These are phyloP conservation scores for Pelagia noctiluca DNA, from an alignment of 30 jellyfish, hydroid and myxozoan species.

Conservation along the genomic window DNA sequence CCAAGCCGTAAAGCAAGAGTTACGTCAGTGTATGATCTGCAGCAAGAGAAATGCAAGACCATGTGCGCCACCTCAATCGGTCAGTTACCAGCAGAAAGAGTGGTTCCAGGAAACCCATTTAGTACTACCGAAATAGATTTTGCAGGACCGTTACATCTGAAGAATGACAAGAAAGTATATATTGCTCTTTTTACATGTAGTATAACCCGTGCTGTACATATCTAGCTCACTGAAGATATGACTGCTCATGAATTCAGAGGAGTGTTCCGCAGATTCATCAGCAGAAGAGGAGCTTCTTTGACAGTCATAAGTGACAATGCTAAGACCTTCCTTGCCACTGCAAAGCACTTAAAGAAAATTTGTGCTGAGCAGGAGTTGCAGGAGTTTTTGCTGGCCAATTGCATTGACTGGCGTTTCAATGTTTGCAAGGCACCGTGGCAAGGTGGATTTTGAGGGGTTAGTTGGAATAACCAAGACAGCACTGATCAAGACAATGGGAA, in stretches of 20 bases:
- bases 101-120: conserved; percentile 34
- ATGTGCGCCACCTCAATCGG: conserved; percentile 11
- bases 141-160: conserved; percentile 36
- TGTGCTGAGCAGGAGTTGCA: conserved; percentile 33
- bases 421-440: conserved; percentile 35
- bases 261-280: conserved; percentile 27
- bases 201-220: conserved; percentile 39
- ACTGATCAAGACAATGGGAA: conserved; percentile 45
- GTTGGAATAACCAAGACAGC: conserved; percentile 44
- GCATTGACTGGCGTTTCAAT: conserved; percentile 44
- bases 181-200: conserved; percentile 47
- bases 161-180: conserved; percentile 32
- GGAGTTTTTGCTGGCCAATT: conserved; percentile 19
- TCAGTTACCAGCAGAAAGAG: conserved; percentile 40
- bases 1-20: conserved; percentile 13
- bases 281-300: conserved; percentile 45
- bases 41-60: not conserved
- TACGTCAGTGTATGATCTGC: conserved; percentile 20
- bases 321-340: conserved; percentile 28
- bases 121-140: conserved; percentile 26
- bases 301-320: conserved; percentile 42
- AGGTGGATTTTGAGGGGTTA: conserved; percentile 32
- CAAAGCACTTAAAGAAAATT: conserved; percentile 36
- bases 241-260: conserved; percentile 33
- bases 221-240: conserved; percentile 33